These are phyloP conservation scores for zebrafish (Danio rerio) DNA, from an alignment of 2,113 vertebrate species.

Conservation along the genomic window DNA sequence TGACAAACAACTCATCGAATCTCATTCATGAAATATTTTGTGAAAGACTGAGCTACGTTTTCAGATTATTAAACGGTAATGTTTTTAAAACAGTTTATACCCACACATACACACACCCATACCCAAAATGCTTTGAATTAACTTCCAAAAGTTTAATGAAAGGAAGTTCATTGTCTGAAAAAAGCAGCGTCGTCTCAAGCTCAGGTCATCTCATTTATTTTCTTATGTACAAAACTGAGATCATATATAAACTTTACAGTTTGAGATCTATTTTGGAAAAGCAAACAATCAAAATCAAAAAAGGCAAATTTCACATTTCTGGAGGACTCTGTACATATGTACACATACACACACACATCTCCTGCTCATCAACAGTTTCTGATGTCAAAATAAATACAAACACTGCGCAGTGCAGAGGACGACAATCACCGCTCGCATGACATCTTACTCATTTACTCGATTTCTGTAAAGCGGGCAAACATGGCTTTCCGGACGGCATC, in stretches of 20 bases:
- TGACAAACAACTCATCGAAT: too few relatives aligned
- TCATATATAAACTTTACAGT: constrained; percentile 77
- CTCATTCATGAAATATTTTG: too few relatives aligned
- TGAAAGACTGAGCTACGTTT: too few relatives aligned
- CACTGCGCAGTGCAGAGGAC: not conserved
- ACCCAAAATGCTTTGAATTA: too few relatives aligned
- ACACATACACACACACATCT: constrained; percentile 57
- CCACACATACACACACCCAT: too few relatives aligned
- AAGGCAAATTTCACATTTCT: constrained; percentile 39
- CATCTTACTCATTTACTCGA: constrained; percentile 79
- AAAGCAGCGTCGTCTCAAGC: too few relatives aligned
- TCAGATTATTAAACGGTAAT: too few relatives aligned
- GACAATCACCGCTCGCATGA: not conserved
- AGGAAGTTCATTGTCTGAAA: not conserved
- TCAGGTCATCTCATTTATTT: constrained; percentile 70
- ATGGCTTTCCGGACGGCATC: constrained; percentile 98
- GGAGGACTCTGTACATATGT: constrained; percentile 64
- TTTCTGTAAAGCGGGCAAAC: constrained; percentile 97
- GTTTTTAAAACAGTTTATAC: too few relatives aligned
- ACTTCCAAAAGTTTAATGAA: too few relatives aligned
- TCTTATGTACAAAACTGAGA: constrained; percentile 74
- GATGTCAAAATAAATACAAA: constrained; percentile 26
- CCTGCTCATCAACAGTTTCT: not conserved
- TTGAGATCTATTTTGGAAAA: constrained; percentile 59
- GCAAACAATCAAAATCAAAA: constrained; percentile 51